phyloP scores from a whole-genome alignment of 1,140 invertebrate genomes.

The Camponotus vicinus region DNA sequence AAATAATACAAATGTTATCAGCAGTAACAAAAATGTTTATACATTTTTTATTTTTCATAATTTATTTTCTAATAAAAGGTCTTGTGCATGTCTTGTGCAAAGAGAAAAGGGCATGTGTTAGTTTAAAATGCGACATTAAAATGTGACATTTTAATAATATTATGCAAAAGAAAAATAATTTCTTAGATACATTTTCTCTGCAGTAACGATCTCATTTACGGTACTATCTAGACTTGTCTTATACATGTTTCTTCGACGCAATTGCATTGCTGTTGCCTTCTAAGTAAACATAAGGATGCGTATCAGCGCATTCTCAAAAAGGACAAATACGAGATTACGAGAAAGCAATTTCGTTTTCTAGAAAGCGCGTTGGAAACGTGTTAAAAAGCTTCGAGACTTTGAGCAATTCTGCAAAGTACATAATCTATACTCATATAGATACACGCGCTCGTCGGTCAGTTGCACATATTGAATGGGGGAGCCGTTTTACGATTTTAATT shows the following conservation, averaged over 20 bases:
- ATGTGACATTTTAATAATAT: neutral
- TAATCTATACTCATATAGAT: neutral
- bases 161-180: neutral
- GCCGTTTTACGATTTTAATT: slow-evolving; percentile 12
- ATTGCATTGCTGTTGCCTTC: neutral
- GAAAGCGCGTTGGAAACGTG: neutral
- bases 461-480: neutral
- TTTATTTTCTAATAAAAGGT: too few relatives aligned
- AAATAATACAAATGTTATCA: too few relatives aligned
- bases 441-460: neutral
- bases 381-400: neutral
- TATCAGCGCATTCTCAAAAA: neutral
- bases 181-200: neutral
- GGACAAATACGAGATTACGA: neutral
- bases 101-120: neutral
- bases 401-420: neutral
- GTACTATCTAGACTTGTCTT: neutral
- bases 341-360: slow-evolving; percentile 10
- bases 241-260: neutral
- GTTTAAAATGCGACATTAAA: neutral
- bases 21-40: neutral
- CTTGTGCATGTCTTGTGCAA: too few relatives aligned
- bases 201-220: neutral
- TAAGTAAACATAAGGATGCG: neutral
- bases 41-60: neutral